A percentile compares a stretch with the other conserved stretches of the same genome.
phyloP scores from a whole-genome alignment of 2,113 vertebrate species.

The Brachionichthys hirsutus region DNA sequence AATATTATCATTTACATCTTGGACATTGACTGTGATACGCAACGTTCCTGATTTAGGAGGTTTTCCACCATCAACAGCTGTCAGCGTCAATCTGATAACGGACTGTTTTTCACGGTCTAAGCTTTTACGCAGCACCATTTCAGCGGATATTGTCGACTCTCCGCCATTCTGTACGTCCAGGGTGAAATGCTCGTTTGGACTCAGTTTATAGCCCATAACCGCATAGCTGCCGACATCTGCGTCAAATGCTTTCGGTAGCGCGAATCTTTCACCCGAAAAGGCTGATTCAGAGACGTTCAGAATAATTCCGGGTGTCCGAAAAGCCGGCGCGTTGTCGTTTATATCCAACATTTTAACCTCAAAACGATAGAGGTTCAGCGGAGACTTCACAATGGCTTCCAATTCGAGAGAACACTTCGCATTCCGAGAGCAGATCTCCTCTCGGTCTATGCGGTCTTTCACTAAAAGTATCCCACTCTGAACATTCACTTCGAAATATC shows the following conservation, averaged over 20 bases:
- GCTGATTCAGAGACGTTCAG: conserved; percentile 73
- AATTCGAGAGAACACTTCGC: conserved; percentile 77
- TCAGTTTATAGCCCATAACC: conserved; percentile 72
- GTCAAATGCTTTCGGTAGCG: conserved; percentile 62
- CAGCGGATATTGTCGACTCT: conserved; percentile 62
- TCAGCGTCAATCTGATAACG: conserved; percentile 62
- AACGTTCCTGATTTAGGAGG: conserved; percentile 69
- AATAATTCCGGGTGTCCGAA: conserved; percentile 62
- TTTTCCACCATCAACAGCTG: conserved; percentile 75
- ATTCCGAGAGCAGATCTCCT: conserved; percentile 75
- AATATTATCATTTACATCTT: conserved; percentile 77
- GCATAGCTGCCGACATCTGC: conserved; percentile 67
- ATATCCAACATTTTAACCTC: conserved; percentile 81
- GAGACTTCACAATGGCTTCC: conserved; percentile 81
- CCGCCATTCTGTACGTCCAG: conserved; percentile 71
- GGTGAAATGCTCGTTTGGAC: conserved; percentile 72
- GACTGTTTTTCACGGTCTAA: conserved; percentile 73
- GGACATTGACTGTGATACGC: conserved; percentile 63
- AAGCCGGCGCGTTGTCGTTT: conserved; percentile 83
- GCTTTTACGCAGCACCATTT: conserved; percentile 72
- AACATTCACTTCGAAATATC: conserved; percentile 75
- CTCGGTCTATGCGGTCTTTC: conserved; percentile 82
- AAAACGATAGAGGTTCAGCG: conserved; percentile 77
- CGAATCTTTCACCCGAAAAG: conserved; percentile 62
- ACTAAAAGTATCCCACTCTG: conserved; percentile 78